phyloP scores from a whole-genome alignment of 2,797 vertebrate genomes.

The Pteropus rufus region DNA sequence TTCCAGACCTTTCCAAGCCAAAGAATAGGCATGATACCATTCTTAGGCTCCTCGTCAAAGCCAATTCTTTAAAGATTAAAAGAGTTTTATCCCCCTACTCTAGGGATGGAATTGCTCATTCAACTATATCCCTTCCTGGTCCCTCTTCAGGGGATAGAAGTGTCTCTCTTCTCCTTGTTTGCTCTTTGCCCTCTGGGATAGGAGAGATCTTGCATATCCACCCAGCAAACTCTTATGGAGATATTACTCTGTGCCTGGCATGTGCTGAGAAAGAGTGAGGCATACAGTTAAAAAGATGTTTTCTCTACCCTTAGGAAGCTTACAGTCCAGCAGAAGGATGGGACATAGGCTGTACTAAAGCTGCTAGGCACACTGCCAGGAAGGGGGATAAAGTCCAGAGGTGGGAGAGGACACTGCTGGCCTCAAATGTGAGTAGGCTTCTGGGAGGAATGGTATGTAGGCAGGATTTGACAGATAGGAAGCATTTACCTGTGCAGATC shows the following conservation, averaged over 20 bases:
- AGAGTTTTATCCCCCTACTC: too few species aligned
- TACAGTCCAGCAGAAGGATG: not conserved
- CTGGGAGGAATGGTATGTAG: not conserved
- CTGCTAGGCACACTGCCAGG: not conserved
- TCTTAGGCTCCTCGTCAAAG: not conserved
- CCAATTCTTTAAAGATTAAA: not conserved
- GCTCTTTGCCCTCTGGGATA: not conserved
- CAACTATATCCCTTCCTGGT: not conserved
- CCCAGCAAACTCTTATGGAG: not conserved
- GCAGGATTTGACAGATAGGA: not conserved
- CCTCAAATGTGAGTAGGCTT: rapidly evolving
- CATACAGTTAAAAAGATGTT: not conserved
- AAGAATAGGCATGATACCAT: not conserved
- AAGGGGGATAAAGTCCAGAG: not conserved
- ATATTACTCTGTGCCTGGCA: not conserved
- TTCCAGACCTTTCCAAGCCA: not conserved
- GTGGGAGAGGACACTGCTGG: not conserved
- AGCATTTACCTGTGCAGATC: too few species aligned
- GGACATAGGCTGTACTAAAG: not conserved
- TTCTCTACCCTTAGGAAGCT: not conserved
- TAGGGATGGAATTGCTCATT: not conserved
- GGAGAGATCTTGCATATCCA: not conserved
- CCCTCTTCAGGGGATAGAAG: not conserved
- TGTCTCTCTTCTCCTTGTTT: not conserved
- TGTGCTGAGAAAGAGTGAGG: not conserved